Evolutionary conservation across 2,888 invertebrate species (phyloP), one percentile per base, ranked within the genome.

Genomic region (Epsilonema sp.): DNA sequence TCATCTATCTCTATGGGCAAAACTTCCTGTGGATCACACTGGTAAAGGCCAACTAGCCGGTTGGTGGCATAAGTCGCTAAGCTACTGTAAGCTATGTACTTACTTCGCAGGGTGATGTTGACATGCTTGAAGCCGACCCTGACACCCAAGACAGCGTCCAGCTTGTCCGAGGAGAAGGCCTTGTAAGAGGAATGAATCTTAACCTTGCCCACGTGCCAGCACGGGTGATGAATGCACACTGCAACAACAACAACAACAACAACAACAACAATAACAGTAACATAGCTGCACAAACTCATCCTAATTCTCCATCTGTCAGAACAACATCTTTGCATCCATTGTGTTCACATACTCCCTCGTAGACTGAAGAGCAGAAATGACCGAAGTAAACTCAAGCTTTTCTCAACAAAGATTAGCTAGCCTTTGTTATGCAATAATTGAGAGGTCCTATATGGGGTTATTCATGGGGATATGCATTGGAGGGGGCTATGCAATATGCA

Each of bases 71-170:
- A n/a, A n/a, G n/a, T n/a, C n/a, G n/a, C n/a, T n/a, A n/a, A n/a
- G n/a, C n/a, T n/a, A n/a, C n/a, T n/a, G n/a, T n/a, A n/a, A n/a
- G n/a, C n/a, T n/a, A n/a, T n/a, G n/a, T 11, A 44, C 46, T 74
- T 73, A 87, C 89, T 82, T 70, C 76, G 77, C 57, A 92, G 76
- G 46, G 92, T 90, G 60, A 94, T 82, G 72, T 94, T 94, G 68
- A 90, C 83, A 69, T 86, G 84, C 63, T 80, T 80, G 52, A 94
- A 75, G 47, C 90, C 92, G 56, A 94, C 81, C 67, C 81, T 80
- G 49, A 90, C 81, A 36, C 87, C 87, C 55, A 94, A 76, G 69
- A 80, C 77, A 58, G 86, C 90, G 60, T 78, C 76, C 54, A 92
- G 73, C 63, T 82, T 79, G 66, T 87, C 84, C 55, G 78, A 73